Percentiles rank a stretch among this genome's conserved stretches.
These are phyloP conservation scores for Hypsopygia costalis DNA, from an alignment of 2,888 invertebrate genomes.

Conservation along the genomic window DNA sequence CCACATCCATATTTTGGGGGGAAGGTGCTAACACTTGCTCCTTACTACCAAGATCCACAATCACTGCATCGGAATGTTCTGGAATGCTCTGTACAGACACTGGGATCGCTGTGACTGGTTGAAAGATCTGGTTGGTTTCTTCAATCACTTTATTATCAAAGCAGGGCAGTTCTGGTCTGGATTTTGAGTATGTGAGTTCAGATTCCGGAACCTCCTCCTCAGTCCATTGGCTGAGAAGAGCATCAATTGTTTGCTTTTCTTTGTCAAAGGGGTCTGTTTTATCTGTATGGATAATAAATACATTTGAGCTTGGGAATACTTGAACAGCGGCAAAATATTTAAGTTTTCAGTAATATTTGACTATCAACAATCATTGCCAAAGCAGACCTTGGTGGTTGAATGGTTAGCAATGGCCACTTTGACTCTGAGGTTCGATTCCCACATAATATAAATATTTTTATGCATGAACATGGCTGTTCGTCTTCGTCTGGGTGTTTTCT, in stretches of 20 bases:
- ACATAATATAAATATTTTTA: no score
- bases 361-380: no score
- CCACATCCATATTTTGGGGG: constrained; percentile 34
- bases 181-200: constrained; percentile 36
- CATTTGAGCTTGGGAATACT: no score
- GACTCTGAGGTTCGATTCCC: no score
- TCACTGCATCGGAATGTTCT: constrained; percentile 43
- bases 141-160: constrained; percentile 65
- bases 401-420: no score
- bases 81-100: constrained; percentile 36
- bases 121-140: constrained; percentile 59
- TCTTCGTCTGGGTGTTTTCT: no score
- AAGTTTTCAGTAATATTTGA: no score
- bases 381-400: no score
- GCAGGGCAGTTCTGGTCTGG: constrained; percentile 46
- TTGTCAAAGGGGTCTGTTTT: constrained; percentile 62
- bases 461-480: no score
- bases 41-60: constrained; percentile 47
- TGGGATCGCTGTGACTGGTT: constrained; percentile 55
- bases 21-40: constrained; percentile 13
- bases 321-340: no score
- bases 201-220: constrained; percentile 66
- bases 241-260: constrained; percentile 66
- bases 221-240: constrained; percentile 69
- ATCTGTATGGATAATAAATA: no score